A percentile compares a stretch with the other conserved stretches of the same genome.
phyloP scores from a whole-genome alignment of 1,140 invertebrate species.

The Caenorhabditis briggsae region DNA sequence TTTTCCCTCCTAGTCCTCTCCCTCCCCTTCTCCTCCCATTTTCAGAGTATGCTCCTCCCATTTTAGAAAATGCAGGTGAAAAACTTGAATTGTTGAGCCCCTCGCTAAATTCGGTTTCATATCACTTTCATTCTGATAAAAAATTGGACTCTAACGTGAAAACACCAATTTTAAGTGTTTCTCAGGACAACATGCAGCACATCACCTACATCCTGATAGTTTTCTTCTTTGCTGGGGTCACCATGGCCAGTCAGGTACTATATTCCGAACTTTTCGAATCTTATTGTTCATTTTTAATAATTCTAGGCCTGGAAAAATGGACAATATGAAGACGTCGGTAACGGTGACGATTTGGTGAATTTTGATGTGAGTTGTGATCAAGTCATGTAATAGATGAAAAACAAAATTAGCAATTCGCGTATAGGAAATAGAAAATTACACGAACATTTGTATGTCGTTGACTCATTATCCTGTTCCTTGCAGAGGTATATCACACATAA shows the following conservation, averaged over 20 bases:
- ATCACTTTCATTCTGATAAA: not conserved
- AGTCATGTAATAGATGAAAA: not conserved
- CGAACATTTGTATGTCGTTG: not conserved
- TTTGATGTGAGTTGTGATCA: conserved; percentile 20
- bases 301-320: conserved; percentile 8
- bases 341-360: conserved; percentile 3
- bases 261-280: too few species aligned
- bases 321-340: not conserved
- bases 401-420: not conserved
- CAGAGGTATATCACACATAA: conserved; percentile 36
- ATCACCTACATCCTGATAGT: conserved; percentile 5
- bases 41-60: not conserved
- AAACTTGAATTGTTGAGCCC: not conserved
- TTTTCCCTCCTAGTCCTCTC: not conserved
- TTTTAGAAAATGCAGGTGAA: conserved; percentile 5
- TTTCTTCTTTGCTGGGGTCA: conserved; percentile 50
- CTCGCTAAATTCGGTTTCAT: not conserved
- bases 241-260: conserved; percentile 20
- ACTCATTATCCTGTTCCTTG: not conserved
- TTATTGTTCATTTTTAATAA: not conserved
- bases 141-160: not conserved
- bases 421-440: not conserved
- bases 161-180: not conserved
- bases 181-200: conserved; percentile 37
- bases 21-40: not conserved